Percentiles rank a stretch among this genome's conserved stretches.
phyloP scores from a whole-genome alignment of 2,113 vertebrate genomes.

The Acinonyx jubatus region DNA sequence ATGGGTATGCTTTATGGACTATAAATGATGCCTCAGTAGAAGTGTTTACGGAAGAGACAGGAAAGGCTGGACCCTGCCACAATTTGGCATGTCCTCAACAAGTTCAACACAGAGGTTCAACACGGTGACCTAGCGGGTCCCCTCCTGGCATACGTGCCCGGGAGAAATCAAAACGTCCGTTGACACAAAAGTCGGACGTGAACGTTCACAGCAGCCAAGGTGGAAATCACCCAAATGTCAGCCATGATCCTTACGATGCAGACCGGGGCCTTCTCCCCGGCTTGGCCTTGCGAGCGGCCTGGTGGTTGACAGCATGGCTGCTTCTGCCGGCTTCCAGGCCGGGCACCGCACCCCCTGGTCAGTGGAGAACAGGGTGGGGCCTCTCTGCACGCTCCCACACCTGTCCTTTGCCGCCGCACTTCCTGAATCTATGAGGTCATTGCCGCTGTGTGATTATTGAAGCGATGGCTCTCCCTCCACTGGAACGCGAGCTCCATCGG shows the following conservation, averaged over 20 bases:
- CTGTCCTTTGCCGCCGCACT: neutral
- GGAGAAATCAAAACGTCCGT: neutral
- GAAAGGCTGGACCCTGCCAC: neutral
- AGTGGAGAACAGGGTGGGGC: neutral
- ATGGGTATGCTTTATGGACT: neutral
- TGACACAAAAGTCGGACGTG: neutral
- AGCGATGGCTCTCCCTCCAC: accelerated
- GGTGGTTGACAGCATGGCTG: neutral
- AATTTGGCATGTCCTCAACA: neutral
- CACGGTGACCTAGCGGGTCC: neutral
- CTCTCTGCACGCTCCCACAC: neutral
- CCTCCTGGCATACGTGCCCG: neutral
- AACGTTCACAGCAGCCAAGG: neutral
- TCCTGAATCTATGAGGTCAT: neutral
- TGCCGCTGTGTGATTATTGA: neutral
- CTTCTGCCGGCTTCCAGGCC: neutral
- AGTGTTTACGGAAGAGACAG: neutral
- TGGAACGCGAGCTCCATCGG: neutral
- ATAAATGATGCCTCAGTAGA: neutral
- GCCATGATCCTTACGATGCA: neutral
- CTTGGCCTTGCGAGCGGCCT: neutral
- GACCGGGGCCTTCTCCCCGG: neutral
- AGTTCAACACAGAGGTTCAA: neutral
- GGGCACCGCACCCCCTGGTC: neutral
- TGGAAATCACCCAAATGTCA: neutral